Evolutionary conservation across 2,113 vertebrate species (phyloP), one percentile per base, ranked within the genome.

Genomic region (Pitta sordida): DNA sequence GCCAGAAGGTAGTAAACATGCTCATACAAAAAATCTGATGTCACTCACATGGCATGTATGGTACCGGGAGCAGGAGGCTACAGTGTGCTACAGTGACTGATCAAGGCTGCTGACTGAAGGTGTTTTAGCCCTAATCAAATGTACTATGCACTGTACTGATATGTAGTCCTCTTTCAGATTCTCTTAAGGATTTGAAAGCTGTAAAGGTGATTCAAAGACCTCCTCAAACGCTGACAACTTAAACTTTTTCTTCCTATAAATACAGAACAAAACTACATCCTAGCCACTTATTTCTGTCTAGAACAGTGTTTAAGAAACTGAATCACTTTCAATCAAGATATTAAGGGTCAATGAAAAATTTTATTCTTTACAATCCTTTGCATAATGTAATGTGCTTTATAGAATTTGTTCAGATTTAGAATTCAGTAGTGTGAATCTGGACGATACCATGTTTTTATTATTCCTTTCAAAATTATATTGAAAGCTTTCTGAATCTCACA

Each of bases 41-140:
- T 65, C 71, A 43, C n/a, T 52, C 30, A 2, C 1, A 0, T 13
- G 30, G 44, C 1, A 0, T 2, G 18, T 30, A 5, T 10, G 15
- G n/a, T 5, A 14, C 23, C 14, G 29, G 2, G 0, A 65, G 15
- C 5, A 24, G 13, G n/a, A 41, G 30, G 27, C 46, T 1, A 15
- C 6, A 21, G 27, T 91, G 46, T n/a, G 36, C 59, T 22, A 6
- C 24, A 52, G 8, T 8, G 14, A 52, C 68, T 58, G 69, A 70
- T 34, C 13, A 15, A 36, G 18, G 30, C 15, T 67, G 52, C 65
- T 59, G 52, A 56, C 62, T 78, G 62, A 70, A 93, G n/a, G 49
- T 27, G 26, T 70, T 91, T 82, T 39, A 46, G 16, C 27, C 19
- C 10, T 55, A 68, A 85, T 59, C 52, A 63, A 75, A 36, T 3